phyloP scores from a whole-genome alignment of 2,888 invertebrate species.

The Watsonalla cultraria region DNA sequence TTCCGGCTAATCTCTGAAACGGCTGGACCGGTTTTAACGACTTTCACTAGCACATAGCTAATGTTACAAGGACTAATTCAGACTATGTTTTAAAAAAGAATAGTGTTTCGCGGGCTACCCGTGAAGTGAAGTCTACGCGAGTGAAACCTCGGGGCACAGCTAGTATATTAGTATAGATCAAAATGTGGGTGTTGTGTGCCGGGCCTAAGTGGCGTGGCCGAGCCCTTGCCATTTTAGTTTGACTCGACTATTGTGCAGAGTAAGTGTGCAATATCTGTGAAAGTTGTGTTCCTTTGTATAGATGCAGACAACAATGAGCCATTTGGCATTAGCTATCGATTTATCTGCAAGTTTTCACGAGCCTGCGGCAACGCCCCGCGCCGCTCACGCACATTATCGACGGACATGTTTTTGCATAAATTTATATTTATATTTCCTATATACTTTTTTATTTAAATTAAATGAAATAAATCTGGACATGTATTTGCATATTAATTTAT shows the following conservation, averaged over 20 bases:
- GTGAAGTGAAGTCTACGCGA: too few relatives aligned
- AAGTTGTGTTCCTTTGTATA: slow-evolving; percentile 69
- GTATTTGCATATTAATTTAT: too few relatives aligned
- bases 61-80: too few relatives aligned
- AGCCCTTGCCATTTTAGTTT: slow-evolving; percentile 30
- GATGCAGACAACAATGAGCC: slow-evolving; percentile 71
- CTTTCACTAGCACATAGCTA: too few relatives aligned
- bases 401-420: background rate
- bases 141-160: too few relatives aligned
- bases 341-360: slow-evolving; percentile 67
- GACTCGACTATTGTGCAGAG: slow-evolving; percentile 46
- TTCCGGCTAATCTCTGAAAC: too few relatives aligned
- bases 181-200: slow-evolving; percentile 5
- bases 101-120: too few relatives aligned
- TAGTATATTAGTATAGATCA: too few relatives aligned
- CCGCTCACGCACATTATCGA: slow-evolving; percentile 16
- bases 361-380: slow-evolving; percentile 39
- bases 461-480: too few relatives aligned
- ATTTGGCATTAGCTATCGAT: slow-evolving; percentile 74
- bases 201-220: background rate
- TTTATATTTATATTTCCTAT: background rate
- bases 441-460: too few relatives aligned
- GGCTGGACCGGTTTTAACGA: too few relatives aligned
- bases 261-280: slow-evolving; percentile 49
- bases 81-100: too few relatives aligned